Evolutionary conservation across 1,140 invertebrate genomes (phyloP).

Genomic region (Lepidurus apus): DNA sequence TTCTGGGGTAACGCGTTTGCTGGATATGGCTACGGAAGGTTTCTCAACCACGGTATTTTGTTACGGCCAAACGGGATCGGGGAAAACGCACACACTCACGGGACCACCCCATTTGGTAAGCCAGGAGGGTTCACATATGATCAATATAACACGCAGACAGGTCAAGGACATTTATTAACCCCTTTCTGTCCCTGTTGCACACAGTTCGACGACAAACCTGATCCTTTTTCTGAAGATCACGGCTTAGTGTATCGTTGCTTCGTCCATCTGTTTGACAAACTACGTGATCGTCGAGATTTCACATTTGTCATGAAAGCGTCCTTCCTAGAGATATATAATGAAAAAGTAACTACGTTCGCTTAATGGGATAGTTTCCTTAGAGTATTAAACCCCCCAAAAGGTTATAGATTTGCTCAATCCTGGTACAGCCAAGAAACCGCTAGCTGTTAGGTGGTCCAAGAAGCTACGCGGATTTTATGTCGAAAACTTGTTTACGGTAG

Average conservation of each 20-base stretch:
- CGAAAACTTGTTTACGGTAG: conserved; percentile 89
- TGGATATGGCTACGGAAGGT: conserved; percentile 87
- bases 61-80: conserved; percentile 95
- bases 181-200: background rate
- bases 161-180: background rate
- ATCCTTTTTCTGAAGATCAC: conserved; percentile 62
- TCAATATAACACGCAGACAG: background rate
- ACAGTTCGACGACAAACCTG: conserved; percentile 60
- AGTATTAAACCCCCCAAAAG: conserved; percentile 41
- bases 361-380: background rate
- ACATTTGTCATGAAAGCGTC: conserved; percentile 87
- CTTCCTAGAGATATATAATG: conserved; percentile 93
- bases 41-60: conserved; percentile 91
- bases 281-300: conserved; percentile 64
- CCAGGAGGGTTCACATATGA: conserved; percentile 24
- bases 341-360: conserved; percentile 62
- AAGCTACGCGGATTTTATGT: conserved; percentile 88
- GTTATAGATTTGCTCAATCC: conserved; percentile 91
- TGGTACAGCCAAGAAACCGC: conserved; percentile 63
- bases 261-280: conserved; percentile 78
- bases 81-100: conserved; percentile 92
- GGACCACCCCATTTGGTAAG: conserved; percentile 79
- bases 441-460: conserved; percentile 87
- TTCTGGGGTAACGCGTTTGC: conserved; percentile 73
- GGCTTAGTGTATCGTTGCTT: conserved; percentile 84